Conservation (phyloP, 2,888 invertebrate genomes). For the Nomada goodeniana region DNA sequence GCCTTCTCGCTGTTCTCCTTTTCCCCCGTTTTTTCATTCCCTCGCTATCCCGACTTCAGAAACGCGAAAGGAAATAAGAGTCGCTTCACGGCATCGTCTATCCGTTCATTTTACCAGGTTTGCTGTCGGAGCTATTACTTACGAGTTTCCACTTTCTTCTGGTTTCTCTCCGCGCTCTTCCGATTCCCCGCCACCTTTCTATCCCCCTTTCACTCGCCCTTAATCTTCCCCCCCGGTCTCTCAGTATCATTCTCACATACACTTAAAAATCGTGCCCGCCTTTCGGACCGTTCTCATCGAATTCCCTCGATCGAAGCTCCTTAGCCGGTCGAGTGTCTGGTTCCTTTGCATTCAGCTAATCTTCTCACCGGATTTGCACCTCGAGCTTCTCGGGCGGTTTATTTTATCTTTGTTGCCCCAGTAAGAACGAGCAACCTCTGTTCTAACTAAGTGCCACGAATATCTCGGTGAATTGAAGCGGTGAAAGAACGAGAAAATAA, state of each 20-base stretch:
- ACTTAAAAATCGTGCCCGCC: slow-evolving; percentile 50
- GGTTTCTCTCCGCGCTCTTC: slow-evolving; percentile 20
- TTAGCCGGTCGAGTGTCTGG: slow-evolving; percentile 25
- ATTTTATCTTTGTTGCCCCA: slow-evolving; percentile 18
- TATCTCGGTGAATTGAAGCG: slow-evolving; percentile 13
- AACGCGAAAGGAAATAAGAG: slow-evolving; percentile 68
- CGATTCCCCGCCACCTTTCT: background rate
- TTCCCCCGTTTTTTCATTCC: slow-evolving; percentile 23
- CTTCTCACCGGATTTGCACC: slow-evolving; percentile 62
- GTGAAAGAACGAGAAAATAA: background rate
- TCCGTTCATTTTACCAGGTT: slow-evolving; percentile 69
- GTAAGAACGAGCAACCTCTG: slow-evolving; percentile 16
- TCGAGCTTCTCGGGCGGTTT: slow-evolving; percentile 7
- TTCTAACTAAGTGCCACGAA: slow-evolving; percentile 43
- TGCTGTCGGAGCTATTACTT: slow-evolving; percentile 66
- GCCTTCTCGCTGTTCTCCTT: slow-evolving; percentile 14
- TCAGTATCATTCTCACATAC: slow-evolving; percentile 29
- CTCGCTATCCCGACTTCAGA: slow-evolving; percentile 52
- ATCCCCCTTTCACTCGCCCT: background rate
- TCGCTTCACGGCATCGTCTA: slow-evolving; percentile 58
- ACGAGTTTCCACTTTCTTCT: slow-evolving; percentile 54
- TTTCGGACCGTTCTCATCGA: slow-evolving; percentile 28
- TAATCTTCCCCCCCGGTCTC: background rate
- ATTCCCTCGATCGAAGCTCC: slow-evolving; percentile 25
- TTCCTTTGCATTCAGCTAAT: slow-evolving; percentile 70